Evolutionary conservation across 2,113 vertebrate species (phyloP).

Genomic region (Brachyhypopomus occidentalis): DNA sequence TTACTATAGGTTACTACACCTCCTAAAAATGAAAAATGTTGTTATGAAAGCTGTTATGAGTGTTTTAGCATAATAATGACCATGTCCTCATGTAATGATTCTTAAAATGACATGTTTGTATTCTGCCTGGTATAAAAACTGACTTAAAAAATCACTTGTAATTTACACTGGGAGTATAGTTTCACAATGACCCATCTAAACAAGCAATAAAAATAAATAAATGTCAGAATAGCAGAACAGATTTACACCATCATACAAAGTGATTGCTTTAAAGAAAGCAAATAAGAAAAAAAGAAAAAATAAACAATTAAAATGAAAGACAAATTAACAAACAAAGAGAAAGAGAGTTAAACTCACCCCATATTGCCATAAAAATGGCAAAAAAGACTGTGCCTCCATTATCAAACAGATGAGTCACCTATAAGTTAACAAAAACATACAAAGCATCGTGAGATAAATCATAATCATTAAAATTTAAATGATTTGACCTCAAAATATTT

Average conservation of each 20-base stretch:
- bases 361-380: slow-evolving; percentile 82
- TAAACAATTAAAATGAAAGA: slow-evolving; percentile 3
- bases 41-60: background rate
- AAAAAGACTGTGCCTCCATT: slow-evolving; percentile 80
- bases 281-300: background rate
- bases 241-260: too few relatives aligned
- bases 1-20: slow-evolving; percentile 24
- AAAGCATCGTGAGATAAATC: background rate
- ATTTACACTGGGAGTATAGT: too few relatives aligned
- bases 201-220: background rate
- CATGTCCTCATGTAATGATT: background rate
- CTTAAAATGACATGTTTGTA: background rate
- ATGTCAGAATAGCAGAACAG: background rate
- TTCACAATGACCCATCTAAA: background rate
- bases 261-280: too few relatives aligned
- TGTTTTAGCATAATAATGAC: background rate
- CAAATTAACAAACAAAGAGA: background rate
- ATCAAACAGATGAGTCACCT: slow-evolving; percentile 81
- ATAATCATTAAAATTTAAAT: background rate
- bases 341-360: slow-evolving; percentile 68
- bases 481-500: background rate
- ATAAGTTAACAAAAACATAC: slow-evolving; percentile 46
- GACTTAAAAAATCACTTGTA: background rate
- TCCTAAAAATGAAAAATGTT: slow-evolving; percentile 1
- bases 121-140: background rate